Evolutionary conservation across 2,797 vertebrate genomes (phyloP), one percentile per base, ranked within the genome.

Genomic region (Sebastes trivittatus): DNA sequence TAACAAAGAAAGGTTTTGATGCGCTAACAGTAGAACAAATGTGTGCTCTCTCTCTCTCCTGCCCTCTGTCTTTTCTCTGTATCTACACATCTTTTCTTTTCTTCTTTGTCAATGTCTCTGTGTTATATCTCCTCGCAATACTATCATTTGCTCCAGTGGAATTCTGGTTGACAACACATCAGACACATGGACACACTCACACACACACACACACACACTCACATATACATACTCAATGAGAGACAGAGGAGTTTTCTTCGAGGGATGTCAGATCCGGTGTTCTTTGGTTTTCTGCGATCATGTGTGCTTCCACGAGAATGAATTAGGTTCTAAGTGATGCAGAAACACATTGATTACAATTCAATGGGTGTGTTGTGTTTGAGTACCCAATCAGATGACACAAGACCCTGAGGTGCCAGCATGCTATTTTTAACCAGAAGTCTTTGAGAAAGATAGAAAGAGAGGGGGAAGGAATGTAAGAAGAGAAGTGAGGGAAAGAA

Each of bases 291-390:
- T 85, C 71, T 76, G 63, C 81, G 67, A 84, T 75, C 72, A 77
- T 85, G 67, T 88, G 70, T 66, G 62, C 75, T 68, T 82, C 69
- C 68, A 76, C 52, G 27, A 60, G 58, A 88, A 59, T 72, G 52
- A 80, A 85, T 82, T 83, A 62, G 75, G 36, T 75, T 85, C 54
- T 72, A 88, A 89, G 86, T 89, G 85, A 88, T 82, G 80, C 82
- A 87, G 88, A 90, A 90, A 89, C 78, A 88, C 83, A 90, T 83
- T 88, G 84, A 91, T 92, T 86, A 83, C 59, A 82, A 62, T 75
- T 79, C 34, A 70, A 4, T 73, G 42, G n/a, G 9, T 79, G 72
- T 77, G 25, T 70, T 77, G 23, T 74, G 73, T 80, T 70, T 63
- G 76, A 65, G 78, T 77, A 78, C 62, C 76, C 81, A 91, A 86